Conservation (phyloP, 2,888 invertebrate genomes). For the Furcula furcula region DNA sequence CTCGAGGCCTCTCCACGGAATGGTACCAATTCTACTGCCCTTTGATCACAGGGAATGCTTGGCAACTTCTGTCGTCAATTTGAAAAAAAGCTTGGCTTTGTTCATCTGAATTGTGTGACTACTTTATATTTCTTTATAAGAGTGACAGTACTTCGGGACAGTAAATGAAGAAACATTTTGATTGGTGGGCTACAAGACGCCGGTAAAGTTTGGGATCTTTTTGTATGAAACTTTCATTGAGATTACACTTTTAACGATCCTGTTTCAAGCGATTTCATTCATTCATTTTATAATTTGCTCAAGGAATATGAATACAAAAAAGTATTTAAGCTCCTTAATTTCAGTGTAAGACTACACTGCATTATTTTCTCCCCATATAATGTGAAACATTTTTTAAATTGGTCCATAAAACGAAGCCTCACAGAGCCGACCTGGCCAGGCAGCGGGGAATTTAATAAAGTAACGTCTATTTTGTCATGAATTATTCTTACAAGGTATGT, state of each 20-base stretch:
- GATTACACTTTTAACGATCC: conserved; percentile 30
- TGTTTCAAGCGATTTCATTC: conserved; percentile 33
- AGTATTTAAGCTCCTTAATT: conserved; percentile 42
- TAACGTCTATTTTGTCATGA: conserved; percentile 64
- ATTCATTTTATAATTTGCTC: conserved; percentile 23
- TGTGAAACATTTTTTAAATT: conserved; percentile 69
- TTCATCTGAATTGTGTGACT: conserved; percentile 49
- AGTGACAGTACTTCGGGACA: conserved; percentile 40
- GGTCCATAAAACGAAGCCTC: conserved; percentile 66
- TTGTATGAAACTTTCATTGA: conserved; percentile 40
- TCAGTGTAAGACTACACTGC: conserved; percentile 50
- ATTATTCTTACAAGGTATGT: conserved; percentile 53
- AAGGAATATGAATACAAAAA: conserved; percentile 18
- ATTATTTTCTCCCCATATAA: conserved; percentile 63
- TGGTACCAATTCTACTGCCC: conserved; percentile 43
- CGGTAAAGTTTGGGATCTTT: conserved; percentile 43
- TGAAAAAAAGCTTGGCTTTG: conserved; percentile 52
- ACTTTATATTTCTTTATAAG: conserved; percentile 46
- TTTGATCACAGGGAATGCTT: conserved; percentile 67
- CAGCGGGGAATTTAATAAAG: conserved; percentile 71
- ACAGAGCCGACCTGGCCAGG: conserved; percentile 54
- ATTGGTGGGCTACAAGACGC: conserved; percentile 41
- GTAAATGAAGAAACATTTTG: conserved; percentile 49
- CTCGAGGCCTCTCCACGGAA: conserved; percentile 35
- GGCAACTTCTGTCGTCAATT: conserved; percentile 52